Conservation (phyloP, 2,888 invertebrate species). For the Tupiocoris notatus region DNA sequence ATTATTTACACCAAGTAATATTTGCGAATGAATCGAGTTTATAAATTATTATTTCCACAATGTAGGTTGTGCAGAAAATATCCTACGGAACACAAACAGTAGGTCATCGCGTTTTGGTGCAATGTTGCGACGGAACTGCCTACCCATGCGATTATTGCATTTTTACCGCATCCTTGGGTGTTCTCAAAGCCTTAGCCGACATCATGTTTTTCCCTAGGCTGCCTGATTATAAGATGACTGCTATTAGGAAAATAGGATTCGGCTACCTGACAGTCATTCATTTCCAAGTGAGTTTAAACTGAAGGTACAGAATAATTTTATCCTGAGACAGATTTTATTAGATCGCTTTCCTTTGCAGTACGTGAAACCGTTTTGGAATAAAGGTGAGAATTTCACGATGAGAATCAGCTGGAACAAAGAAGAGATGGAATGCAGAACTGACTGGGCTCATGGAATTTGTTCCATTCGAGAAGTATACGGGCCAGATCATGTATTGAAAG, state of each 20-base stretch:
- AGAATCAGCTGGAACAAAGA: constrained; percentile 66
- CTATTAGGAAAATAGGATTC: constrained; percentile 66
- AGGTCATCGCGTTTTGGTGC: constrained; percentile 3
- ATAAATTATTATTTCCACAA: neutral
- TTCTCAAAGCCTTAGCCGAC: constrained; percentile 71
- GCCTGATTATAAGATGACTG: constrained; percentile 67
- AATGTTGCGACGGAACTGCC: constrained; percentile 71
- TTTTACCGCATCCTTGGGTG: constrained; percentile 73
- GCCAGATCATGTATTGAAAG: constrained; percentile 51
- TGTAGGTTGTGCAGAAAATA: constrained; percentile 33
- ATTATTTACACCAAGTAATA: too few species aligned
- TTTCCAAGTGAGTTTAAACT: constrained; percentile 53
- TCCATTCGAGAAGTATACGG: constrained; percentile 64
- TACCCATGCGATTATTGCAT: constrained; percentile 73
- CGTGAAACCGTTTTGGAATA: constrained; percentile 69
- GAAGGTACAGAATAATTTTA: neutral
- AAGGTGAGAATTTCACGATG: constrained; percentile 59
- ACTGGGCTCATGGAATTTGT: constrained; percentile 71
- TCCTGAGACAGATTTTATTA: too few species aligned
- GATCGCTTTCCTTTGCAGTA: constrained; percentile 65
- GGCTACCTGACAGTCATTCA: constrained; percentile 76
- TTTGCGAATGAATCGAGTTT: neutral
- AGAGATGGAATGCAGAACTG: constrained; percentile 55
- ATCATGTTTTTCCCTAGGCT: constrained; percentile 71
- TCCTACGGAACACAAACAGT: constrained; percentile 25